Base-by-base conservation (phyloP, 2,888 invertebrate genomes). In the Drosophila mulleri region DNA sequence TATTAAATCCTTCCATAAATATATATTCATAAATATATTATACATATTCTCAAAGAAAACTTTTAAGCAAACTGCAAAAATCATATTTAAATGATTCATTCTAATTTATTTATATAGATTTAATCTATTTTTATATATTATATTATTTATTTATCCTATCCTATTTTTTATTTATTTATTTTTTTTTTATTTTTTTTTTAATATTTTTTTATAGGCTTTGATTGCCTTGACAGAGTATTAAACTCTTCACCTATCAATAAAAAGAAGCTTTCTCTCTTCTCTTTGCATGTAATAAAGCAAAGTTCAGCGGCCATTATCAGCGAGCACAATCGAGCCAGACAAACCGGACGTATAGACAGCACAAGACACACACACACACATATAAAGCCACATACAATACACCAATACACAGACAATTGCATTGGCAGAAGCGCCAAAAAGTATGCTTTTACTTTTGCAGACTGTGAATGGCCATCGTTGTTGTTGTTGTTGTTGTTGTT, bases 231-330 rank as follows among this genome's bases (percentile, higher is more conserved):
- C 42, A 67, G 67, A 11, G 67, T 67, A 67, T 67, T 41, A 9
- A 23, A 14, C 1, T 18, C 0, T 35, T 26, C 45, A 26, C 12
- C 2, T 7, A n/a, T 9, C 18, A n/a, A 32, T 26, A 23, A 39
- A 16, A 12, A 45, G 16, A 9, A 18, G 7, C 8, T 14, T 37
- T 47, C 56, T 53, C 60, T 23, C 29, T 44, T 44, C 4, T 42
- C 72, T 79, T 78, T 81, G 72, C 69, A 78, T 74, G 85, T 78
- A 77, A 81, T 78, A 82, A 79, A 79, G 75, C 73, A 78, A 83
- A 82, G 84, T 83, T 80, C 80, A 80, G 82, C 72, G 82, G 70
- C 85, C 78, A 85, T 82, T 82, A 84, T 85, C 84, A 84, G 80
- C 67, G 62, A 82, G 78, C 78, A 80, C 72, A 77, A 83, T 74